A percentile compares a stretch with the other conserved stretches of the same genome.
These are phyloP conservation scores for Arenaria interpres DNA, from an alignment of 2,113 vertebrate genomes.

Conservation along the genomic window DNA sequence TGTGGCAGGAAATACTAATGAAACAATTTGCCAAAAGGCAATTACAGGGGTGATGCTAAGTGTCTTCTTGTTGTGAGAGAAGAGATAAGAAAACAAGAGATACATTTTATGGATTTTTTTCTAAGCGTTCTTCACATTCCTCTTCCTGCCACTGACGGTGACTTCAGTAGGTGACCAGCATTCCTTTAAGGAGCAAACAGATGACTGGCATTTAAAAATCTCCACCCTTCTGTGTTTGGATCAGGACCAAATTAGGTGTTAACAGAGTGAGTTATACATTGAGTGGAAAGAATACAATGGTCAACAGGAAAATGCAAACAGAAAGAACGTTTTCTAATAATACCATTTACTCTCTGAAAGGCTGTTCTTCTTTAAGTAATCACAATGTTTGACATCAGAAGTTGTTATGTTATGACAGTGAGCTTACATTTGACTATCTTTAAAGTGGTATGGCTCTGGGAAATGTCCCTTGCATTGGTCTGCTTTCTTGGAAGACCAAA, in stretches of 20 bases:
- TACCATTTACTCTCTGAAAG: background rate
- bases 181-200: slow-evolving; percentile 46
- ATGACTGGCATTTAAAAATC: slow-evolving; percentile 29
- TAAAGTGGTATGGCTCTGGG: background rate
- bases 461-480: background rate
- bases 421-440: background rate
- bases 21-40: slow-evolving; percentile 48
- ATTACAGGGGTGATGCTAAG: background rate
- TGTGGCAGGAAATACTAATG: slow-evolving; percentile 18
- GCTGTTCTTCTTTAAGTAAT: background rate
- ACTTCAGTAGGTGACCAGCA: background rate
- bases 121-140: slow-evolving; percentile 55
- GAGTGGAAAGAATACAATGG: background rate
- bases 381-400: background rate
- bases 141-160: slow-evolving; percentile 14
- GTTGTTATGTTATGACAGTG: background rate
- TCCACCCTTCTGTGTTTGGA: background rate
- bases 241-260: background rate
- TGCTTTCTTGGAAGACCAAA: background rate
- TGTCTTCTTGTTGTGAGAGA: background rate
- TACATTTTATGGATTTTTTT: slow-evolving; percentile 37
- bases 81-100: slow-evolving; percentile 53
- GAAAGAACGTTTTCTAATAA: background rate
- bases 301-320: background rate
- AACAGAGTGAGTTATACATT: background rate